Conservation (phyloP, 2,113 vertebrate genomes). For the Pantherophis guttatus region DNA sequence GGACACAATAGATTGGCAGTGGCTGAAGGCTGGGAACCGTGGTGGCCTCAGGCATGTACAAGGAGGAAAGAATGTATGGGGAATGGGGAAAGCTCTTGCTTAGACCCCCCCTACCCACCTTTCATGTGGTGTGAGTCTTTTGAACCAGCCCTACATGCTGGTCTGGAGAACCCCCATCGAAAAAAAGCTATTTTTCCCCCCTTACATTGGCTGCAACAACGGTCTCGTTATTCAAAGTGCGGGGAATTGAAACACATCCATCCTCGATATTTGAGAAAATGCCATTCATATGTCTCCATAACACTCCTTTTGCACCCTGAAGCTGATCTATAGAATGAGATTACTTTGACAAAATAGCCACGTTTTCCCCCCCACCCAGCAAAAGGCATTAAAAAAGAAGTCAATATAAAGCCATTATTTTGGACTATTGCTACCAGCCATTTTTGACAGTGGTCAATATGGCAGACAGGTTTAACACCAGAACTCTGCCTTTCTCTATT, state of each 20-base stretch:
- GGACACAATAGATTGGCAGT: neutral
- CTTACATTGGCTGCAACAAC: neutral
- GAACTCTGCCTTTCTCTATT: neutral
- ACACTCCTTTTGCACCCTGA: too few species aligned
- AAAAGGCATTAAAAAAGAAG: neutral
- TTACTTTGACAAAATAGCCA: neutral
- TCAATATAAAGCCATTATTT: neutral
- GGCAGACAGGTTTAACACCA: neutral
- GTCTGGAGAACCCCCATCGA: neutral
- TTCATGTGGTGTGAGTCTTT: neutral
- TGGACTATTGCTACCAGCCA: neutral
- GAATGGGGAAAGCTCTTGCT: neutral
- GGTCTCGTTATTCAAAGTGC: rapidly evolving
- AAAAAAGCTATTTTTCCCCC: too few species aligned
- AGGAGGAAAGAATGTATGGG: neutral
- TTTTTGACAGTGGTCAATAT: neutral
- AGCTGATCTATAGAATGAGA: neutral
- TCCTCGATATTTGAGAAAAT: neutral
- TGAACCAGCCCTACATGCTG: neutral
- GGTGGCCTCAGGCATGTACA: neutral
- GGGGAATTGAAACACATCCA: neutral
- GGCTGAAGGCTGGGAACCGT: neutral
- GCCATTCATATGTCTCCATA: neutral
- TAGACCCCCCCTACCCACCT: neutral
- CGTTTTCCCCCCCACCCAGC: neutral